phyloP scores from a whole-genome alignment of 2,113 vertebrate species.

The Parus major region DNA sequence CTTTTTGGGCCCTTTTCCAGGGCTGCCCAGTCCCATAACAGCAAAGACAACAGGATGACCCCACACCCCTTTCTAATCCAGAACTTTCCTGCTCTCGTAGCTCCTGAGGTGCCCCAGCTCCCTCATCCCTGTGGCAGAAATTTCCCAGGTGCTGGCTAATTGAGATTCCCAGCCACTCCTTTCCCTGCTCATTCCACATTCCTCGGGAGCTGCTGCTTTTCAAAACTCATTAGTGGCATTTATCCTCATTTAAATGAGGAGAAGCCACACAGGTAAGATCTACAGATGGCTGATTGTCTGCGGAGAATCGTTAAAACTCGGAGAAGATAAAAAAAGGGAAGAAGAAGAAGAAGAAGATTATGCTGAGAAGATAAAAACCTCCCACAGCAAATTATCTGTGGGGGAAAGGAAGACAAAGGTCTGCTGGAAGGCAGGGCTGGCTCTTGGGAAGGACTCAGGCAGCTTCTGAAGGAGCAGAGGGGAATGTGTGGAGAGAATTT shows the following conservation, averaged over 20 bases:
- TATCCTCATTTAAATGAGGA: conserved; percentile 59
- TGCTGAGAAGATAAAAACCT: background rate
- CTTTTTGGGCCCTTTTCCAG: background rate
- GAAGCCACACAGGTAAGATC: conserved; percentile 37
- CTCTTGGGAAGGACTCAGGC: background rate
- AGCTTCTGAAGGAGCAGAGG: background rate
- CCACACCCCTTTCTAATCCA: fast-evolving
- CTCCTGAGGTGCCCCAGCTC: background rate
- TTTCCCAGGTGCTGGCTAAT: background rate
- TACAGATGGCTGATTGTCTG: conserved; percentile 53
- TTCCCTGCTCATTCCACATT: conserved; percentile 49
- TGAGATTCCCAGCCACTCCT: conserved; percentile 7
- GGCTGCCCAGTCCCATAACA: background rate
- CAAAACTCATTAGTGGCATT: conserved; percentile 62
- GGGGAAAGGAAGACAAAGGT: background rate
- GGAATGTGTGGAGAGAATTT: background rate
- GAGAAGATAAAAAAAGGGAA: background rate
- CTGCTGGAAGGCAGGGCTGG: background rate
- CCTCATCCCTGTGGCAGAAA: fast-evolving
- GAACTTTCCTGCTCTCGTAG: fast-evolving
- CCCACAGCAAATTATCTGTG: background rate
- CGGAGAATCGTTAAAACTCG: conserved; percentile 6
- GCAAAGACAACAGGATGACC: background rate
- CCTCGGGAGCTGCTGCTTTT: background rate
- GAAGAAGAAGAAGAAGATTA: background rate